Percentiles rank a stretch among this genome's conserved stretches.
These are phyloP conservation scores for Ameiurus melas DNA, from an alignment of 2,113 vertebrate species.

Conservation along the genomic window DNA sequence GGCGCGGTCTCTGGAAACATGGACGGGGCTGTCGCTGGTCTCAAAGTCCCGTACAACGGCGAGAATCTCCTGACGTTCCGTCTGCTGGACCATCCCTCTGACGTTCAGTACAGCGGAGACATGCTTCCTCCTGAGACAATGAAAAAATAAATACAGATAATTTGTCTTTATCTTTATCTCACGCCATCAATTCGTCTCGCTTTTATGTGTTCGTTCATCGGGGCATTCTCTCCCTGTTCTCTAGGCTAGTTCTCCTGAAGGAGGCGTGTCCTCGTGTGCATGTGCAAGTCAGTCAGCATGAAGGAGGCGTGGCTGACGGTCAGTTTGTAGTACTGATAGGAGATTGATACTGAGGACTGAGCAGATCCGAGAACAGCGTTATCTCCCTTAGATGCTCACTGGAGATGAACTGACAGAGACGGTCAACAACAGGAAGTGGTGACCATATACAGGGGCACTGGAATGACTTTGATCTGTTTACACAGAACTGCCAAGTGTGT, in stretches of 20 bases:
- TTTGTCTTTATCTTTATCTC: background rate
- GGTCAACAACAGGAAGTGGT: slow-evolving; percentile 42
- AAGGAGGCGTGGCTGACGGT: background rate
- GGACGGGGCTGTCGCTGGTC: slow-evolving; percentile 49
- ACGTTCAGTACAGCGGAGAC: slow-evolving; percentile 83
- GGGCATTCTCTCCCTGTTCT: background rate
- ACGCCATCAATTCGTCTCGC: background rate
- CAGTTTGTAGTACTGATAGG: background rate
- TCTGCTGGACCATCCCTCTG: slow-evolving; percentile 77
- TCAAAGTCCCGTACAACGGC: slow-evolving; percentile 82
- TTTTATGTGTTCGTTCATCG: no score
- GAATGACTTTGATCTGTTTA: slow-evolving; percentile 31
- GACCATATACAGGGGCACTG: background rate
- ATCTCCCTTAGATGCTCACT: background rate
- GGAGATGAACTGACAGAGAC: slow-evolving; percentile 19
- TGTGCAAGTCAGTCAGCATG: background rate
- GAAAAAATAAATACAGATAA: no score
- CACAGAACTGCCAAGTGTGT: background rate
- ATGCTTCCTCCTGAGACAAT: slow-evolving; percentile 77
- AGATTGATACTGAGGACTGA: background rate
- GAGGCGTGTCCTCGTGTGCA: background rate
- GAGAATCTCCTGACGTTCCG: slow-evolving; percentile 82
- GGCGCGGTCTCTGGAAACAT: slow-evolving; percentile 65
- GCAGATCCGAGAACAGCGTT: background rate
- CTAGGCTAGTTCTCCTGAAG: background rate